These are phyloP conservation scores for Lamprologus lemairii DNA, from an alignment of 2,113 vertebrate species.

Conservation along the genomic window DNA sequence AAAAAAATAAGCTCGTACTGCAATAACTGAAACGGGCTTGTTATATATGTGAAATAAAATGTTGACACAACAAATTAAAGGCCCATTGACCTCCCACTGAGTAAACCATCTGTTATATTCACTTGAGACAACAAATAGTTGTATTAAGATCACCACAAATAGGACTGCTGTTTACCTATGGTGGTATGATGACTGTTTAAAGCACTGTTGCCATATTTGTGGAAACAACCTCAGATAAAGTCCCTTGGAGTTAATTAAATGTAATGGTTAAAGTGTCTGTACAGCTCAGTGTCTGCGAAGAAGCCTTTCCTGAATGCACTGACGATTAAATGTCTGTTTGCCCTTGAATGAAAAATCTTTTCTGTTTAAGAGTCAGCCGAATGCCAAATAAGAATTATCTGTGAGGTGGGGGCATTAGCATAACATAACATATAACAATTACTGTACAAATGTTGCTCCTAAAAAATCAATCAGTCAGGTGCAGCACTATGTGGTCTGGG, in stretches of 20 bases:
- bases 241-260: conserved; percentile 5
- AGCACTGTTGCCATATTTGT: neutral
- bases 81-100: neutral
- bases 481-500: neutral
- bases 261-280: neutral
- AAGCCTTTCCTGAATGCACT: neutral
- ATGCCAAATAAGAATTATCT: neutral
- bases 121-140: neutral
- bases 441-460: conserved; percentile 1
- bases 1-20: neutral
- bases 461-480: conserved; percentile 15
- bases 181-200: neutral
- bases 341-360: conserved; percentile 10
- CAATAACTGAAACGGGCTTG: neutral
- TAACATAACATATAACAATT: neutral
- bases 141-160: neutral
- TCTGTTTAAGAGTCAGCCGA: neutral
- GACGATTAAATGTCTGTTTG: conserved; percentile 5
- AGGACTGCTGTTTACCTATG: neutral
- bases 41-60: neutral
- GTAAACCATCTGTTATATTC: neutral
- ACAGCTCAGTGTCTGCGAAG: neutral
- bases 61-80: neutral
- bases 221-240: neutral
- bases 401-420: neutral